Conservation (phyloP, 2,888 invertebrate species). For the Embidobia sp. region DNA sequence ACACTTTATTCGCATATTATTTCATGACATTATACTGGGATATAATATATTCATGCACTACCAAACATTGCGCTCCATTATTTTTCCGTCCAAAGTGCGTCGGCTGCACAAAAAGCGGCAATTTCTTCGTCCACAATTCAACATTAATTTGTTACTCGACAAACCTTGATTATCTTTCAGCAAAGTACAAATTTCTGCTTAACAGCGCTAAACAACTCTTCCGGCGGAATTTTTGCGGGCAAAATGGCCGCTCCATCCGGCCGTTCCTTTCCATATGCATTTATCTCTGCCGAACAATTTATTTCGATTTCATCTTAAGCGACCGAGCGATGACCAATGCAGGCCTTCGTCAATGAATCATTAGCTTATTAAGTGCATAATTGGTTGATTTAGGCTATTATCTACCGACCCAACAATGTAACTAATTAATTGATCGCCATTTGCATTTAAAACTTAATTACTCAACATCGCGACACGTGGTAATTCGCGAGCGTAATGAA, state of each 20-base stretch:
- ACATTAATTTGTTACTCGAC: too few relatives aligned
- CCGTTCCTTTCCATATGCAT: background rate
- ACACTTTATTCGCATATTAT: too few relatives aligned
- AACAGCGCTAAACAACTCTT: too few relatives aligned
- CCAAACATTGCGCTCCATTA: too few relatives aligned
- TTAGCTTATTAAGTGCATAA: constrained; percentile 58
- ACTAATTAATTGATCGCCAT: constrained; percentile 61
- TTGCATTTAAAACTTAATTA: constrained; percentile 60
- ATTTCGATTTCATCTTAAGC: constrained; percentile 43
- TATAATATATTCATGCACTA: too few relatives aligned
- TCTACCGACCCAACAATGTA: constrained; percentile 49
- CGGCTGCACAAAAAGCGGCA: too few relatives aligned
- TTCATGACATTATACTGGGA: too few relatives aligned
- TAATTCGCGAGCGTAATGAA: constrained; percentile 34
- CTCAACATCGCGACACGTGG: constrained; percentile 33
- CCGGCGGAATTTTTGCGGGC: background rate
- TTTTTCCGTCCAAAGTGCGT: too few relatives aligned
- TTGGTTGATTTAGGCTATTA: constrained; percentile 60
- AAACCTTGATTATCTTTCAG: too few relatives aligned
- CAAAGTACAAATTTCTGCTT: too few relatives aligned
- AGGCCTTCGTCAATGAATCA: constrained; percentile 50
- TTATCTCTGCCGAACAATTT: constrained; percentile 9
- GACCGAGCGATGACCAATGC: constrained; percentile 24
- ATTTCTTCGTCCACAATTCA: too few relatives aligned
- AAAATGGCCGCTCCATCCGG: background rate